These are phyloP conservation scores for Sorex fumeus DNA, from an alignment of 2,113 vertebrate species.

Conservation along the genomic window DNA sequence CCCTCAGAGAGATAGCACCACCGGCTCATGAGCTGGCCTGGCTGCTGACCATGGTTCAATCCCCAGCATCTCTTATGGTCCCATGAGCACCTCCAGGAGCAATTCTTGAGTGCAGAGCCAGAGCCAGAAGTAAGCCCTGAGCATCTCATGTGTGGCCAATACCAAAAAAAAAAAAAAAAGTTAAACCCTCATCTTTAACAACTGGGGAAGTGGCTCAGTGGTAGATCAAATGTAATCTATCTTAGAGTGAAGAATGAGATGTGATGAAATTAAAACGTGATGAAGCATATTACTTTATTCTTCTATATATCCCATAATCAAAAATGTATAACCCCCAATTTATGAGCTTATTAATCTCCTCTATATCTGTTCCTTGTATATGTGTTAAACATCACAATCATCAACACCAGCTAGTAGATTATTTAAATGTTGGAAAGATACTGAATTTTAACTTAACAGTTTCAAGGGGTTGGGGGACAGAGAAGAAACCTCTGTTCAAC, in stretches of 20 bases:
- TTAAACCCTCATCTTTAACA: too few species aligned
- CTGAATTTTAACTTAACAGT: constrained; percentile 70
- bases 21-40: too few species aligned
- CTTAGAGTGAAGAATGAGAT: not conserved
- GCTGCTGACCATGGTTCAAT: too few species aligned
- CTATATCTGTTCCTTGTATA: constrained; percentile 52
- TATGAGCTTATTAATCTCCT: constrained; percentile 50
- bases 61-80: too few species aligned
- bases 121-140: too few species aligned
- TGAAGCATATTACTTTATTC: constrained; percentile 44
- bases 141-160: too few species aligned
- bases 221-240: not conserved
- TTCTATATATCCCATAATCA: constrained; percentile 31
- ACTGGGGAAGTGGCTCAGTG: too few species aligned
- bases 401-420: constrained; percentile 63
- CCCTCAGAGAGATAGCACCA: too few species aligned
- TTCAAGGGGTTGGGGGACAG: not conserved
- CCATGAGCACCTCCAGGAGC: too few species aligned
- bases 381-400: constrained; percentile 61
- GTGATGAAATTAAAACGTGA: constrained; percentile 38
- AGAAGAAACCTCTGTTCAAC: constrained; percentile 56
- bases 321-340: not conserved
- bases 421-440: constrained; percentile 64
- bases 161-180: too few species aligned
- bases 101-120: too few species aligned